These are phyloP conservation scores for Drosophila mimetica DNA, from an alignment of 2,888 invertebrate species.

Conservation along the genomic window DNA sequence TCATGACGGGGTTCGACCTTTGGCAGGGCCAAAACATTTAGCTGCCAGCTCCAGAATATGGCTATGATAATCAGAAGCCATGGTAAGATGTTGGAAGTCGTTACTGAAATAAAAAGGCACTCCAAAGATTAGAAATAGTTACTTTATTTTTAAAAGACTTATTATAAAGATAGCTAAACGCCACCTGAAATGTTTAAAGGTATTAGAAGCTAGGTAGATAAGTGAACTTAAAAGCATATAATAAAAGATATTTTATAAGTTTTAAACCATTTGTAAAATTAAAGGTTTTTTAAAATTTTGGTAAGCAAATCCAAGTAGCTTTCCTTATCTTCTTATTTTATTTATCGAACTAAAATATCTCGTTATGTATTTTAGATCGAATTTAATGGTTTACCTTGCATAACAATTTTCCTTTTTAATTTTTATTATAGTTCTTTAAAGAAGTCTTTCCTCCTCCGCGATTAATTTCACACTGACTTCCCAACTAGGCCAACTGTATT, in stretches of 20 bases:
- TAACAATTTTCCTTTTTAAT: background rate
- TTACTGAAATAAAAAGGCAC: conserved; percentile 3
- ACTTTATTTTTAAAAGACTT: background rate
- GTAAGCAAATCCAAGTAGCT: no score
- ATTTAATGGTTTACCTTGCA: conserved; percentile 31
- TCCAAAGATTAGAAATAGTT: conserved; percentile 2
- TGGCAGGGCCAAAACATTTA: conserved; percentile 17
- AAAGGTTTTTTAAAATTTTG: no score
- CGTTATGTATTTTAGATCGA: no score
- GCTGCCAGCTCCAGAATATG: conserved; percentile 27
- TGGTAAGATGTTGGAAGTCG: conserved; percentile 11
- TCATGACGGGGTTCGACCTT: conserved; percentile 9
- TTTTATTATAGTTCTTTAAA: background rate
- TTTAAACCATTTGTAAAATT: no score
- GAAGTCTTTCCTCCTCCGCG: background rate
- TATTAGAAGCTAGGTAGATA: no score
- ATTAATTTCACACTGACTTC: conserved; percentile 11
- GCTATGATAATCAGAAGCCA: conserved; percentile 20
- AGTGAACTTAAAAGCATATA: no score
- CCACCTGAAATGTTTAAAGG: background rate
- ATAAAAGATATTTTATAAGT: no score
- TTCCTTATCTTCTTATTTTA: no score
- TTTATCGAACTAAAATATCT: no score
- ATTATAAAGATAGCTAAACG: background rate
- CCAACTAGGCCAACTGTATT: background rate